Evolutionary conservation across 1,140 invertebrate genomes (phyloP).

Genomic region (Asbolus verrucosus): DNA sequence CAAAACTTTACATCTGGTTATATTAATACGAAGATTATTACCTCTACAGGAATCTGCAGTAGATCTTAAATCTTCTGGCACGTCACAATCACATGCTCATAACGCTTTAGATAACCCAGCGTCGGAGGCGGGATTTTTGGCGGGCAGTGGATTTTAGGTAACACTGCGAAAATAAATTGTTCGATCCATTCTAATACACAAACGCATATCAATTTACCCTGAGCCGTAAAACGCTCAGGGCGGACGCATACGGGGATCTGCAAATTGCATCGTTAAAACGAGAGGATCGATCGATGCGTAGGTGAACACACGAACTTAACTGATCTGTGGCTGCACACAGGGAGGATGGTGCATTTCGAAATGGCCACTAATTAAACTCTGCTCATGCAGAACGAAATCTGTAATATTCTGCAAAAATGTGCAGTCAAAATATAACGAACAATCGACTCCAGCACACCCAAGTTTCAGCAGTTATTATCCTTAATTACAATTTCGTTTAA

Average conservation of each 20-base stretch:
- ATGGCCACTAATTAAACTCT: constrained; percentile 31
- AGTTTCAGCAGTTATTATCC: constrained; percentile 37
- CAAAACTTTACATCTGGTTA: too few species aligned
- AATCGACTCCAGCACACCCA: constrained; percentile 33
- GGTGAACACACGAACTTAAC: constrained; percentile 20
- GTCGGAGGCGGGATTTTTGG: too few species aligned
- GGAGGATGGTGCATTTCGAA: constrained; percentile 9
- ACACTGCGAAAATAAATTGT: too few species aligned
- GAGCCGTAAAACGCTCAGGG: constrained; percentile 17
- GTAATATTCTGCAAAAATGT: constrained; percentile 29
- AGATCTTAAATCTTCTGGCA: too few species aligned
- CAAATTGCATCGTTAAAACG: constrained; percentile 44
- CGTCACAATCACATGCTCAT: too few species aligned
- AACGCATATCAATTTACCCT: too few species aligned
- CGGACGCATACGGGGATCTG: constrained; percentile 11
- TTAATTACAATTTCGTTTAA: constrained; percentile 39
- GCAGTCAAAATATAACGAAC: constrained; percentile 36
- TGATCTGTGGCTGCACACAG: not conserved
- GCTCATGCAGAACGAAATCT: constrained; percentile 35
- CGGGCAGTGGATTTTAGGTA: too few species aligned
- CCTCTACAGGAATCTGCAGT: too few species aligned
- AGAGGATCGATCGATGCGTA: constrained; percentile 27
- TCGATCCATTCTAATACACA: too few species aligned
- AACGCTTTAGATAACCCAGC: too few species aligned
- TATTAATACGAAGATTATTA: too few species aligned